These are phyloP conservation scores for Drosophila melanica DNA, from an alignment of 1,140 invertebrate species.

Conservation along the genomic window DNA sequence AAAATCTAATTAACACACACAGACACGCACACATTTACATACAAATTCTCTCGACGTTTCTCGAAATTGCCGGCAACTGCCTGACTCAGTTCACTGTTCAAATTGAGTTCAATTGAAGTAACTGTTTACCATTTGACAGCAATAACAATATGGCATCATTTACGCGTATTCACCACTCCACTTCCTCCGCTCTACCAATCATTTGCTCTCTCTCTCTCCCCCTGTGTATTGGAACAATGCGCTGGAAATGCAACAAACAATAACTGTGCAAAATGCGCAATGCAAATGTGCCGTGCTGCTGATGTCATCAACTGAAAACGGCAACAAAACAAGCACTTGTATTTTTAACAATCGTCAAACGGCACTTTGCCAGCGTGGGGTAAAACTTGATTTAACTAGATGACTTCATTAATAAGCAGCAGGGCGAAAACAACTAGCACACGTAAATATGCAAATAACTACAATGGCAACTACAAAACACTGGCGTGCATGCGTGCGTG, in stretches of 20 bases:
- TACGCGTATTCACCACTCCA: conserved; percentile 6
- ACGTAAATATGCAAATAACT: conserved; percentile 35
- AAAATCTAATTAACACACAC: conserved; percentile 72
- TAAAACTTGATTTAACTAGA: conserved; percentile 68
- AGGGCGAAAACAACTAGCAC: conserved; percentile 29
- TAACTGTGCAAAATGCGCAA: conserved; percentile 47
- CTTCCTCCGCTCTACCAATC: background rate
- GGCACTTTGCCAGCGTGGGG: conserved; percentile 33
- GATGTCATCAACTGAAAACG: conserved; percentile 49
- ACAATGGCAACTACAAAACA: conserved; percentile 28
- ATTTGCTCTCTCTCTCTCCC: background rate
- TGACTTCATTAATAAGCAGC: conserved; percentile 71
- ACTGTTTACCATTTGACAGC: conserved; percentile 43
- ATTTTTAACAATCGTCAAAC: conserved; percentile 25
- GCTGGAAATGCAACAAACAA: conserved; percentile 36
- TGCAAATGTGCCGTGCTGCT: conserved; percentile 32
- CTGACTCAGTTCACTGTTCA: conserved; percentile 17
- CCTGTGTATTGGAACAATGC: conserved; percentile 1
- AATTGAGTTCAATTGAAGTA: conserved; percentile 76
- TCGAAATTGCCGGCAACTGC: background rate
- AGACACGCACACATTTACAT: conserved; percentile 7
- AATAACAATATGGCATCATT: conserved; percentile 25
- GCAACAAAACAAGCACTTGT: conserved; percentile 27
- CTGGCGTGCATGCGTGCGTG: conserved; percentile 25
- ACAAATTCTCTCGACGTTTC: conserved; percentile 36